phyloP scores from a whole-genome alignment of 1,140 invertebrate species.

The Hetaerina americana region DNA sequence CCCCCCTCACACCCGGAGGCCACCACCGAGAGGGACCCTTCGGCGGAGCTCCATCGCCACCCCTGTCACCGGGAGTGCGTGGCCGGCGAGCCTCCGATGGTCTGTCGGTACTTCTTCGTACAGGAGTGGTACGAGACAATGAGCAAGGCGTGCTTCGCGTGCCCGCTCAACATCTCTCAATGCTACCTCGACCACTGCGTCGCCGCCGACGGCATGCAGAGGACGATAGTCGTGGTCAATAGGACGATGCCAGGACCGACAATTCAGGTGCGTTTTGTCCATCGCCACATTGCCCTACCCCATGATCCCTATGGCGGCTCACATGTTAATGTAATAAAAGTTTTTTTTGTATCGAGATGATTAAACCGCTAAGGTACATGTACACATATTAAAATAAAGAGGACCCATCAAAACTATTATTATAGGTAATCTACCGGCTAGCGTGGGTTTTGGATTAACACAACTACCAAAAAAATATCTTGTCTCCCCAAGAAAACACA shows the following conservation, averaged over 20 bases:
- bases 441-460: too few relatives aligned
- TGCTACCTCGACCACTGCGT: constrained; percentile 68
- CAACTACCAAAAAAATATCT: too few relatives aligned
- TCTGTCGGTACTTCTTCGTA: constrained; percentile 54
- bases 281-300: too few relatives aligned
- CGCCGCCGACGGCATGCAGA: constrained; percentile 59
- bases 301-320: too few relatives aligned
- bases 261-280: constrained; percentile 51
- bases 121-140: constrained; percentile 69
- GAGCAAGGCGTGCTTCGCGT: constrained; percentile 77
- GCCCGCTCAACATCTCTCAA: constrained; percentile 59
- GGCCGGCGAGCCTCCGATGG: constrained; percentile 38
- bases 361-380: too few relatives aligned
- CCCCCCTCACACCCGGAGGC: neutral
- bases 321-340: too few relatives aligned
- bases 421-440: too few relatives aligned
- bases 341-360: too few relatives aligned
- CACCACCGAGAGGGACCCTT: neutral
- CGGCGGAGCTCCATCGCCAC: constrained; percentile 20
- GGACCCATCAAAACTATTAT: too few relatives aligned
- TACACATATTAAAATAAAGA: too few relatives aligned
- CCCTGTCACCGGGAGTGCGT: constrained; percentile 40
- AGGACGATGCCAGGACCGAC: constrained; percentile 73
- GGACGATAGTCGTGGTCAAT: constrained; percentile 65
- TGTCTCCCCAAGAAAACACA: too few relatives aligned